Percentiles rank a stretch among this genome's conserved stretches.
Evolutionary conservation across 2,888 invertebrate genomes (phyloP).

Genomic region (Lydus trimaculatus): DNA sequence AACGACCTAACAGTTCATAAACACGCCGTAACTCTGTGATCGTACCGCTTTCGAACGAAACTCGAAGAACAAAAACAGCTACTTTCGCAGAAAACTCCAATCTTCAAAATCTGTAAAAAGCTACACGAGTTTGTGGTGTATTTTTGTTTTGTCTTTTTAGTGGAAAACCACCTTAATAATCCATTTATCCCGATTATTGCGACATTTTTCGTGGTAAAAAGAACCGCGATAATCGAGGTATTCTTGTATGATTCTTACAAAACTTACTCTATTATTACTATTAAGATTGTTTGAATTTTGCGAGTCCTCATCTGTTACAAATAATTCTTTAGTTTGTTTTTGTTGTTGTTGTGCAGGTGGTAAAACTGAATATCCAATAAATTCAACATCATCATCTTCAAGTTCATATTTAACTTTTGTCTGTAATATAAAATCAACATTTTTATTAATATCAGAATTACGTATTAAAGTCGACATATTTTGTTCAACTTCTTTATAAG

Average conservation of each 20-base stretch:
- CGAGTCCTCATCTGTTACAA: not conserved
- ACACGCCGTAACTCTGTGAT: too few species aligned
- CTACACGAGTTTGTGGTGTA: too few species aligned
- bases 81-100: too few species aligned
- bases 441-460: constrained; percentile 10
- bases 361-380: not conserved
- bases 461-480: constrained; percentile 13
- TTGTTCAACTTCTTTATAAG: constrained; percentile 22
- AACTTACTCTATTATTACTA: not conserved
- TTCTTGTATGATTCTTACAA: not conserved
- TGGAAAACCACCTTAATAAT: too few species aligned
- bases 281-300: not conserved
- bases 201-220: too few species aligned
- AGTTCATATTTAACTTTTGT: constrained; percentile 30
- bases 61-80: too few species aligned
- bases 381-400: constrained; percentile 35
- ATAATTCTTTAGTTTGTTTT: not conserved
- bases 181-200: too few species aligned
- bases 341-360: not conserved
- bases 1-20: too few species aligned
- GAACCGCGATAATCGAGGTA: too few species aligned
- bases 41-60: too few species aligned
- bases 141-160: too few species aligned
- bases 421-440: constrained; percentile 23
- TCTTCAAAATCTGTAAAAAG: too few species aligned